Base-by-base conservation (phyloP, 2,113 vertebrate genomes). In the Dasyornis broadbenti region DNA sequence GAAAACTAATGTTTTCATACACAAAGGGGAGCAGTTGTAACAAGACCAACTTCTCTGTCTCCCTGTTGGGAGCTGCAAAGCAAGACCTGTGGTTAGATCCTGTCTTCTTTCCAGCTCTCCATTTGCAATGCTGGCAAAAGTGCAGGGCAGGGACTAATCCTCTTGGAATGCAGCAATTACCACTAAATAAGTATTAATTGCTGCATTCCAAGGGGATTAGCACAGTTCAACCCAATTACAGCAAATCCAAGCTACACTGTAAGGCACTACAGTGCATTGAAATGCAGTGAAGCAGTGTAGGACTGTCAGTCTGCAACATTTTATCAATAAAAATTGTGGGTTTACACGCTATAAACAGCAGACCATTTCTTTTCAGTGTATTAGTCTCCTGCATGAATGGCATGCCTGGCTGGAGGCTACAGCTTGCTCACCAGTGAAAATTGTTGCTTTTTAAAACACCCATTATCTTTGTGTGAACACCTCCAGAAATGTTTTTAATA, bases 181-280 rank as follows among this genome's bases (percentile, higher is more conserved):
- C 82, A 89, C 89, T 94, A 94, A 95, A 81, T 92, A 91, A 95
- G 84, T 88, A 90, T 92, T 96, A 97, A 97, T 95, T 96, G 93
- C 90, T 86, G 54, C 94, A 96, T 97, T 94, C 95, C 94, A 42
- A 82, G 59, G 84, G 86, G 95, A 96, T 97, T 97, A 97, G 76
- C 90, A 54, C 90, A 77, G 93, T 91, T 84, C 79, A 94, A 92
- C 94, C 94, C 93, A 96, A 95, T 96, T 96, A 96, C 2, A 90
- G 86, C 50, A 57, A 78, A 96, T 91, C 4, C 1, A 91, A 86
- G 91, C 72, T 94, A 60, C 59, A 47, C 90, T 82, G 79, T 92
- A 82, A 93, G 78, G 90, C 78, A 26, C 22, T 54, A 39, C 57
- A 73, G 57, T 45, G 39, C 83, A 92, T 78, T 96, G 83, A 94